These are phyloP conservation scores for Sakesphorus luctuosus DNA, from an alignment of 2,113 vertebrate genomes.

Conservation along the genomic window DNA sequence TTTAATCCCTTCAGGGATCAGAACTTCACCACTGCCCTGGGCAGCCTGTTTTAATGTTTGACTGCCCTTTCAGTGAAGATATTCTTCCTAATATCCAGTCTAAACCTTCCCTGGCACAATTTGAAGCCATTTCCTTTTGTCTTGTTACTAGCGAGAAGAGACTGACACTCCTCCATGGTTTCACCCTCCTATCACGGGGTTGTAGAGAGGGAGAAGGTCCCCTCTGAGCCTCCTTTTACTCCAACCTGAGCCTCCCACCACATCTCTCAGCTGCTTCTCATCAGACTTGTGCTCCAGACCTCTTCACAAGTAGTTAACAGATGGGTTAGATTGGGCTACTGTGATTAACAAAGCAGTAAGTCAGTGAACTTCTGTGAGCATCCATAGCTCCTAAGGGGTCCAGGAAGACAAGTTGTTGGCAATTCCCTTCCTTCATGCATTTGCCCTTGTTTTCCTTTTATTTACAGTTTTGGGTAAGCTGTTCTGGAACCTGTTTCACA, in stretches of 20 bases:
- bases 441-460: not conserved
- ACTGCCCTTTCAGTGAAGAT: not conserved
- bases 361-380: not conserved
- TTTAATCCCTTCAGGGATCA: not conserved
- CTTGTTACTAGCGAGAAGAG: not conserved
- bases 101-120: rapidly evolving
- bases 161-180: rapidly evolving
- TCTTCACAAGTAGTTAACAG: rapidly evolving
- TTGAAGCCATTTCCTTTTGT: rapidly evolving
- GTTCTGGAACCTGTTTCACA: not conserved
- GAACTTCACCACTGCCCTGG: not conserved
- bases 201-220: not conserved
- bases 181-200: not conserved
- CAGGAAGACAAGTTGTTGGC: rapidly evolving
- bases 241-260: not conserved
- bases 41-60: not conserved
- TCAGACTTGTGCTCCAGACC: not conserved
- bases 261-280: not conserved
- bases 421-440: not conserved
- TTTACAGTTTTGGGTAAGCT: not conserved
- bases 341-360: not conserved
- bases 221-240: not conserved
- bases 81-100: not conserved
- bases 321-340: not conserved
- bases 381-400: not conserved